Evolutionary conservation across 1,140 invertebrate species (phyloP).

Genomic region (Trachymyrmex septentrionalis): DNA sequence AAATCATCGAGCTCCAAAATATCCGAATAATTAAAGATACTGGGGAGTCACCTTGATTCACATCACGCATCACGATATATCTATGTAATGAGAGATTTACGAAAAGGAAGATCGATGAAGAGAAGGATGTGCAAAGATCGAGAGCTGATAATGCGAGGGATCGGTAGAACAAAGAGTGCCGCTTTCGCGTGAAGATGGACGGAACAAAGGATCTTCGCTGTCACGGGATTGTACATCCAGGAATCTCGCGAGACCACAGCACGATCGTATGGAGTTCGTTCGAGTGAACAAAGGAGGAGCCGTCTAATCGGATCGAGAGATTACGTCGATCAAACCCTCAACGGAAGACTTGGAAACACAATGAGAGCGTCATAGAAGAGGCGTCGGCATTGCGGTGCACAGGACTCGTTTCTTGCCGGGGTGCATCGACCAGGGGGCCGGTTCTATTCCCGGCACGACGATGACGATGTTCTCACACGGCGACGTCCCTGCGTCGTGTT

Average conservation of each 20-base stretch:
- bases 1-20: not conserved
- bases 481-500: slow-evolving; percentile 29
- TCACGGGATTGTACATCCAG: slow-evolving; percentile 42
- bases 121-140: not conserved
- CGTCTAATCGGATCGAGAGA: slow-evolving; percentile 30
- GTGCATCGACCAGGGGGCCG: slow-evolving; percentile 73
- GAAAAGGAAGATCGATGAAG: not conserved
- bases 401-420: slow-evolving; percentile 63
- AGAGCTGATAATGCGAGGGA: not conserved
- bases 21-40: not conserved
- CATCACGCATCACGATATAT: not conserved
- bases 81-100: not conserved
- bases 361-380: slow-evolving; percentile 26
- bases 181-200: slow-evolving; percentile 21
- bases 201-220: slow-evolving; percentile 37
- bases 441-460: slow-evolving; percentile 75
- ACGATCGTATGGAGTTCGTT: slow-evolving; percentile 1
- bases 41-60: not conserved
- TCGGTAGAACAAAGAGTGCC: slow-evolving; percentile 40
- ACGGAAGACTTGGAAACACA: slow-evolving; percentile 17
- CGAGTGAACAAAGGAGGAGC: slow-evolving; percentile 43
- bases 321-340: slow-evolving; percentile 13
- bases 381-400: slow-evolving; percentile 64
- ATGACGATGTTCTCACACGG: slow-evolving; percentile 62
- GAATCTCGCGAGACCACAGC: not conserved